phyloP scores from a whole-genome alignment of 2,888 invertebrate genomes.

The Drosophila ustulata region DNA sequence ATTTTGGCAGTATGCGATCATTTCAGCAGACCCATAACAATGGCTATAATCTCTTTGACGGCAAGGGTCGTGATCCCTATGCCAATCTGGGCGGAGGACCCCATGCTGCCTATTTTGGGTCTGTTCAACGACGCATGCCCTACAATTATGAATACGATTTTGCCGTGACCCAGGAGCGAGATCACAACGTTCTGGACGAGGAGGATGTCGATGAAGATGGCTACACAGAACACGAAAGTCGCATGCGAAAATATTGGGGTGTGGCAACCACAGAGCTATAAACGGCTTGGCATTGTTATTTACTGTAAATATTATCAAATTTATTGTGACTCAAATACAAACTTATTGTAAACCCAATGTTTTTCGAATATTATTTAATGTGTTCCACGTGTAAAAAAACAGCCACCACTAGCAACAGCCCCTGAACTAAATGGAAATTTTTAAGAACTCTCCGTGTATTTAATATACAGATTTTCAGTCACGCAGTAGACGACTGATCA shows the following conservation, averaged over 20 bases:
- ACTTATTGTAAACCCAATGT: neutral
- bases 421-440: neutral
- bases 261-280: constrained; percentile 89
- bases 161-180: constrained; percentile 93
- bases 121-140: constrained; percentile 93
- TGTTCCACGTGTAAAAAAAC: neutral
- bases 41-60: constrained; percentile 75
- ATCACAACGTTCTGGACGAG: constrained; percentile 86
- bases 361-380: neutral
- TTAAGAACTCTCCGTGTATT: neutral
- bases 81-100: constrained; percentile 87
- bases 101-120: constrained; percentile 94
- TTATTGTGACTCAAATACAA: neutral
- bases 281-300: neutral
- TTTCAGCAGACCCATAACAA: constrained; percentile 88
- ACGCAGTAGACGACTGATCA: neutral
- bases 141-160: constrained; percentile 94
- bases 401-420: neutral
- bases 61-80: constrained; percentile 64
- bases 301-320: neutral
- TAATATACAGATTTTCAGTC: neutral
- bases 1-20: constrained; percentile 92
- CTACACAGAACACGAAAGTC: constrained; percentile 91
- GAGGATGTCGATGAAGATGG: constrained; percentile 86
- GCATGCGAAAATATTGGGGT: constrained; percentile 96